A percentile compares a stretch with the other conserved stretches of the same genome.
Conservation (phyloP, 2,113 vertebrate species). For the Athene noctua region DNA sequence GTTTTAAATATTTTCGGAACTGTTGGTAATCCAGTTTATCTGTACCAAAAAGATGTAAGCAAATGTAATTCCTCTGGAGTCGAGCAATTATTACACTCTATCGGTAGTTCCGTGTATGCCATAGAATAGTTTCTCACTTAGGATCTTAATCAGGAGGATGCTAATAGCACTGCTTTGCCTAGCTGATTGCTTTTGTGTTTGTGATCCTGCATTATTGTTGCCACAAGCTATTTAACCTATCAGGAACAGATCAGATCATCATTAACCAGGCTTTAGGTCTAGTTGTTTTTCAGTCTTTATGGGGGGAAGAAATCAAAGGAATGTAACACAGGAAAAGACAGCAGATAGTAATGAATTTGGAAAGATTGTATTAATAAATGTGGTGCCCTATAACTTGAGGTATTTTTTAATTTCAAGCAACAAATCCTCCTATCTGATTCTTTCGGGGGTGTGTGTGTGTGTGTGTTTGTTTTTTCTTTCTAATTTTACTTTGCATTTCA, state of each 20-base stretch:
- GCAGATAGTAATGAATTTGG: background rate
- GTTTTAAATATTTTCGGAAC: constrained; percentile 73
- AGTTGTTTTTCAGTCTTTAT: constrained; percentile 48
- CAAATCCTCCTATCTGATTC: background rate
- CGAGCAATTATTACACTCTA: constrained; percentile 57
- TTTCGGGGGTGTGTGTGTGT: background rate
- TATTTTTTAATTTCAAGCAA: background rate
- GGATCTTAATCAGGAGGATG: constrained; percentile 71
- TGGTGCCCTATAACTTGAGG: background rate
- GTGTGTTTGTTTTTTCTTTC: background rate
- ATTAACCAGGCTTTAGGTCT: constrained; percentile 70
- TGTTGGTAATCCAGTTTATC: constrained; percentile 69
- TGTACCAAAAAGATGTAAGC: constrained; percentile 69
- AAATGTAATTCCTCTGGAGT: constrained; percentile 74
- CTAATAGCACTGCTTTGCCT: constrained; percentile 72
- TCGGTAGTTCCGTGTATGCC: constrained; percentile 67
- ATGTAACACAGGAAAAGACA: background rate
- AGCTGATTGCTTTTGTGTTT: constrained; percentile 77
- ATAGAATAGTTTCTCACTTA: constrained; percentile 78
- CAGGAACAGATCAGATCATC: constrained; percentile 64
- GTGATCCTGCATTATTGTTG: constrained; percentile 74
- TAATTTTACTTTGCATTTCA: background rate
- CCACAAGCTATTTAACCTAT: constrained; percentile 74
- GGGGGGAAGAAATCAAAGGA: background rate
- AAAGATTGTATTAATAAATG: background rate